Conservation (phyloP, 2,888 invertebrate species). For the Apeira syringaria region DNA sequence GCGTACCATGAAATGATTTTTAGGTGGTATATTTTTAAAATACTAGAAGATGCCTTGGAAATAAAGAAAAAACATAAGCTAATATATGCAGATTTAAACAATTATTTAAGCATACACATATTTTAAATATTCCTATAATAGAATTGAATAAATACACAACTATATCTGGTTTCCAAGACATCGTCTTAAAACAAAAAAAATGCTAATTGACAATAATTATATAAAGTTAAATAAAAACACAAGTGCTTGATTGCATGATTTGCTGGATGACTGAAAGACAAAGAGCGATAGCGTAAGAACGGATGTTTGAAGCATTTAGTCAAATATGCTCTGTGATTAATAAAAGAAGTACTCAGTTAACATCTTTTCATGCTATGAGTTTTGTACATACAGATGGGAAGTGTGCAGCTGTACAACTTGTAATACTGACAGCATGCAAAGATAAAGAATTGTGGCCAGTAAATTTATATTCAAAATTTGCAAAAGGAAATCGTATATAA, state of each 20-base stretch:
- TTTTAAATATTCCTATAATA: too few species aligned
- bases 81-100: too few species aligned
- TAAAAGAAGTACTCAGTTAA: not conserved
- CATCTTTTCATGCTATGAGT: slow-evolving; percentile 10
- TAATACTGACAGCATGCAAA: not conserved
- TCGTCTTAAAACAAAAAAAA: slow-evolving; percentile 6
- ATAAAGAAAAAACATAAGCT: not conserved
- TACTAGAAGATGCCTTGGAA: slow-evolving; percentile 11
- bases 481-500: too few species aligned
- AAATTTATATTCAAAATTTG: too few species aligned
- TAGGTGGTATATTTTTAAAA: slow-evolving; percentile 1
- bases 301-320: slow-evolving; percentile 31
- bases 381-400: not conserved
- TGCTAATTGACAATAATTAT: slow-evolving; percentile 1
- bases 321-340: not conserved
- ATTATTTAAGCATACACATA: too few species aligned
- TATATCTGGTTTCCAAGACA: too few species aligned
- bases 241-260: slow-evolving; percentile 25
- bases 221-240: slow-evolving; percentile 10
- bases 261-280: slow-evolving; percentile 29
- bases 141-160: too few species aligned
- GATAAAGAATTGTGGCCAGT: not conserved
- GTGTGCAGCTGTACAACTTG: not conserved
- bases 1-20: slow-evolving; percentile 22
- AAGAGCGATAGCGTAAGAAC: slow-evolving; percentile 8